Conservation (phyloP, 2,797 vertebrate genomes). For the Pangasius mekongensis region DNA sequence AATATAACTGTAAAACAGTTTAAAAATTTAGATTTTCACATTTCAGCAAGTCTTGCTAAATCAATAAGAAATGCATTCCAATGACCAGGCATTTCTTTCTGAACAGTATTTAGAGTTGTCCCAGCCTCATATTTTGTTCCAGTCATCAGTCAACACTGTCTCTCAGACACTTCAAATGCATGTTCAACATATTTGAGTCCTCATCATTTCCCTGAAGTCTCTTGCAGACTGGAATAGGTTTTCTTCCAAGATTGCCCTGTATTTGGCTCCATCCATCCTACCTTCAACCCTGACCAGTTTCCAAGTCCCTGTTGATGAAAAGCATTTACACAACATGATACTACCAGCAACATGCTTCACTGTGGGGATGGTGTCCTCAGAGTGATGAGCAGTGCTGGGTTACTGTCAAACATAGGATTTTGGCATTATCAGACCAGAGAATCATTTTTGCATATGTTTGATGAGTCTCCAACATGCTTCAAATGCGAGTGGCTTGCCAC, state of each 20-base stretch:
- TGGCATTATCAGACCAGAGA: background rate
- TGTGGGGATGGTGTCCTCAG: background rate
- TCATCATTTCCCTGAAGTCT: background rate
- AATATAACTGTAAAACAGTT: background rate
- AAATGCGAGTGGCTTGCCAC: background rate
- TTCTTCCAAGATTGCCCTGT: background rate
- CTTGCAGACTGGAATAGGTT: background rate
- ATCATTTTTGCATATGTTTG: background rate
- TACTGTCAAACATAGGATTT: background rate
- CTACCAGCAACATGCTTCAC: background rate
- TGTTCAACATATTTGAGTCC: background rate
- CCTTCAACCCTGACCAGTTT: background rate
- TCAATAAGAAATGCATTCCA: background rate
- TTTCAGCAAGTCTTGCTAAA: background rate
- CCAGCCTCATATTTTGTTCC: background rate
- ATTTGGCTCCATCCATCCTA: background rate
- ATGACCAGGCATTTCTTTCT: background rate
- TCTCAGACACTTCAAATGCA: background rate
- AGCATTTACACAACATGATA: background rate
- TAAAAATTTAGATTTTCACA: background rate
- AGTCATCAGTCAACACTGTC: background rate
- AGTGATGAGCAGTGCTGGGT: too few species aligned
- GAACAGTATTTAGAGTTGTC: background rate
- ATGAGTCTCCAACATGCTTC: background rate
- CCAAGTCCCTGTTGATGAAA: background rate